Conservation (phyloP, 2,888 invertebrate genomes). For the Hemicrepidius hirtus region DNA sequence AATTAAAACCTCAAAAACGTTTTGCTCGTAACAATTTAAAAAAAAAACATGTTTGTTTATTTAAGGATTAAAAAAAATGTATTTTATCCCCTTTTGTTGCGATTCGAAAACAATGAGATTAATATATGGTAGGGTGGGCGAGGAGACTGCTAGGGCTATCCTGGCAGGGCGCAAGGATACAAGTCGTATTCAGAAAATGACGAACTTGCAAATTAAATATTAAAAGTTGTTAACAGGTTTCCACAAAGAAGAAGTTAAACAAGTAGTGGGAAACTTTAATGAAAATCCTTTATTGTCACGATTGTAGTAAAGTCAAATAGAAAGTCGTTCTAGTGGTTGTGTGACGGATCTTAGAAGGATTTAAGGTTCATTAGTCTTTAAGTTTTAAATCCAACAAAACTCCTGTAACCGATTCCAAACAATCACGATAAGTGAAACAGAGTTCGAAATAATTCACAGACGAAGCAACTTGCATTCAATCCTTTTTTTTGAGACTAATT, state of each 20-base stretch:
- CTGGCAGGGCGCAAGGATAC: too few species aligned
- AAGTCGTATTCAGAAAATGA: too few species aligned
- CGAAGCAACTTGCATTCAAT: too few species aligned
- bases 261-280: constrained; percentile 33
- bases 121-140: too few species aligned
- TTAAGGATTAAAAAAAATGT: neutral
- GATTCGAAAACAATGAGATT: too few species aligned
- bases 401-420: constrained; percentile 3
- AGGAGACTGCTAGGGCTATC: too few species aligned
- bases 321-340: constrained; percentile 40
- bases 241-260: constrained; percentile 18
- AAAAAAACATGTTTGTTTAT: constrained; percentile 2
- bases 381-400: constrained; percentile 26
- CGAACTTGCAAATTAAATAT: neutral
- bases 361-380: constrained; percentile 38
- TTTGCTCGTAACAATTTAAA: constrained; percentile 6
- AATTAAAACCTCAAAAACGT: neutral
- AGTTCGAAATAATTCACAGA: too few species aligned
- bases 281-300: constrained; percentile 32
- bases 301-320: constrained; percentile 38
- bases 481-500: too few species aligned
- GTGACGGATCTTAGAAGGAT: constrained; percentile 42
- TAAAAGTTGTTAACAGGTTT: constrained; percentile 16
- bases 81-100: neutral
- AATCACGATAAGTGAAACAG: too few species aligned